phyloP scores from a whole-genome alignment of 2,113 vertebrate genomes.

The Alligator mississippiensis region DNA sequence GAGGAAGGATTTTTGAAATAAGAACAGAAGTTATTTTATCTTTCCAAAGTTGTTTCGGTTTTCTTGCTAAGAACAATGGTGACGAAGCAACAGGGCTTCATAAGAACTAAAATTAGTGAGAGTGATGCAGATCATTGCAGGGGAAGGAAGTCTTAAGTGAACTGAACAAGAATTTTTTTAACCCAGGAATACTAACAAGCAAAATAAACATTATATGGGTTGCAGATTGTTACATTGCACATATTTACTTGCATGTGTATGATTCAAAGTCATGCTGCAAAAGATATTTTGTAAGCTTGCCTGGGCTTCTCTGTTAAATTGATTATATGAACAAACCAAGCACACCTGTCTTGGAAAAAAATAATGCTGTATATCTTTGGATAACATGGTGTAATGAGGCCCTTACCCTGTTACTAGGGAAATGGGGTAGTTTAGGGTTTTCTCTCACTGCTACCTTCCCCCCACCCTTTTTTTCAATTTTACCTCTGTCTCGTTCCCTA shows the following conservation, averaged over 20 bases:
- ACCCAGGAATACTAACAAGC: not conserved
- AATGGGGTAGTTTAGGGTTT: too few relatives aligned
- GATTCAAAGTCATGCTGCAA: not conserved
- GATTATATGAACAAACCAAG: not conserved
- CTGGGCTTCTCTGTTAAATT: not conserved
- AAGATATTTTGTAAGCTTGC: not conserved
- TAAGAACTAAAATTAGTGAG: not conserved
- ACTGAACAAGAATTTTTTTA: fast-evolving
- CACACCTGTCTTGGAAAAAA: too few relatives aligned
- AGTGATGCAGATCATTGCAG: fast-evolving
- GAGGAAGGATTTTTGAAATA: too few relatives aligned
- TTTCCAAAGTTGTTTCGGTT: not conserved
- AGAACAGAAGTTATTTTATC: too few relatives aligned
- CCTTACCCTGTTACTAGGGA: too few relatives aligned
- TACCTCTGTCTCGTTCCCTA: too few relatives aligned
- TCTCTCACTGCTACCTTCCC: too few relatives aligned
- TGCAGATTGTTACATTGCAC: not conserved
- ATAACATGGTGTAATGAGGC: too few relatives aligned
- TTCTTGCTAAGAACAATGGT: fast-evolving
- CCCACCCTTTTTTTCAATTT: too few relatives aligned
- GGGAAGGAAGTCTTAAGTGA: not conserved
- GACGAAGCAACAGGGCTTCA: not conserved
- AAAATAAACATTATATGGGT: not conserved
- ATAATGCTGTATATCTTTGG: too few relatives aligned
- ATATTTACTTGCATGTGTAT: not conserved